These are phyloP conservation scores for Rhinatrema bivittatum DNA, from an alignment of 2,797 vertebrate species.

Conservation along the genomic window DNA sequence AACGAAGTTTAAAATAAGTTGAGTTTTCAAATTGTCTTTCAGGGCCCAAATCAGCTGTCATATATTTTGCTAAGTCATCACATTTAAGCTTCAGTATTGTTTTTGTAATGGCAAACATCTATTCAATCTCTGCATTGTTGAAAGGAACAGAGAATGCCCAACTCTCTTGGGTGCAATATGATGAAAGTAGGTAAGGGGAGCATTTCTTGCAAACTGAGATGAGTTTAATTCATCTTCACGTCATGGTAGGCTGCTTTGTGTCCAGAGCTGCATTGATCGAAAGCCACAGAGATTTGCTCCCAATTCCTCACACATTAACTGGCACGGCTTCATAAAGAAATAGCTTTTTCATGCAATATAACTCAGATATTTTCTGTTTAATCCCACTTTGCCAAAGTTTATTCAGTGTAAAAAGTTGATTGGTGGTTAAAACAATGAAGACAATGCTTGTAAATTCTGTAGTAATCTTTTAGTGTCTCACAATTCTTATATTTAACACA, in stretches of 20 bases:
- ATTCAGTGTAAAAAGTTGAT: neutral
- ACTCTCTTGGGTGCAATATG: neutral
- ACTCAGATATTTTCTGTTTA: slow-evolving; percentile 1
- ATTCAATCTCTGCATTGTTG: slow-evolving; percentile 4
- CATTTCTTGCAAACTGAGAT: neutral
- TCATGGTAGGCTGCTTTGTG: neutral
- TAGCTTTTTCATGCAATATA: slow-evolving; percentile 1
- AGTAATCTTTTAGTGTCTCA: too few species aligned
- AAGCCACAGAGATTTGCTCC: accelerated
- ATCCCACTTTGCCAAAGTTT: neutral
- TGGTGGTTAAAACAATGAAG: too few species aligned
- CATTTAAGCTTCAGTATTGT: slow-evolving; percentile 9
- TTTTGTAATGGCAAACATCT: neutral
- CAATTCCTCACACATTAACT: too few species aligned
- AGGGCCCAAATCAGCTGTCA: neutral
- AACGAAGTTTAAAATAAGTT: slow-evolving; percentile 11
- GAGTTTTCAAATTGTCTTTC: slow-evolving; percentile 19
- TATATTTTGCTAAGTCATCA: neutral
- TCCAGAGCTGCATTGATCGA: neutral
- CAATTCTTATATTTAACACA: too few species aligned
- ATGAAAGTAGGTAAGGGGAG: neutral
- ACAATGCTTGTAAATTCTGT: too few species aligned
- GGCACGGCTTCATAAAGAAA: neutral
- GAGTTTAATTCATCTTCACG: neutral
- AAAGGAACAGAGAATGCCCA: slow-evolving; percentile 7